Conservation (phyloP, 1,140 invertebrate genomes). For the Heliconius hermathena region DNA sequence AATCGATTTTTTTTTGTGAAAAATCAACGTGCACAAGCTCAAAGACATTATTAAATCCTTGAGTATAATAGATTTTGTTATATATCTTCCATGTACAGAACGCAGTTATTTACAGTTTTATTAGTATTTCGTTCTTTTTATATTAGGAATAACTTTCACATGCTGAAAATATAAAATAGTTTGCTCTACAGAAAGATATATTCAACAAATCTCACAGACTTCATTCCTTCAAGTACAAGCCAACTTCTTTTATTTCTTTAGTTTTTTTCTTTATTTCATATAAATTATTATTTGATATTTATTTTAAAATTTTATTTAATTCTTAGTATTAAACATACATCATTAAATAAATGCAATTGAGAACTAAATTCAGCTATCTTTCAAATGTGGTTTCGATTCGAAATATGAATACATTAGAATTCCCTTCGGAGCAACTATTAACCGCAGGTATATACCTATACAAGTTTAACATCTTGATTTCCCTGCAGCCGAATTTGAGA, state of each 20-base stretch:
- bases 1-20: no score
- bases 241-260: background rate
- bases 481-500: conserved; percentile 63
- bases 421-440: conserved; percentile 45
- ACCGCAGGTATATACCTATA: conserved; percentile 54
- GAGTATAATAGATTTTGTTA: no score
- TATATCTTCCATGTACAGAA: no score
- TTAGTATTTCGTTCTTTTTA: background rate
- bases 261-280: background rate
- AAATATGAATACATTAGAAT: conserved; percentile 37
- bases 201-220: background rate
- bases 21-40: no score
- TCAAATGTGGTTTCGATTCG: conserved; percentile 33
- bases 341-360: background rate
- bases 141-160: background rate
- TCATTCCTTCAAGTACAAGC: background rate
- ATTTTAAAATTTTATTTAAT: background rate
- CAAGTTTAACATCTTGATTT: conserved; percentile 65
- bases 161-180: background rate
- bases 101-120: no score
- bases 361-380: conserved; percentile 12
- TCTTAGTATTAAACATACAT: background rate
- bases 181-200: background rate
- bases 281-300: no score
- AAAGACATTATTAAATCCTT: no score